Evolutionary conservation across 2,797 vertebrate genomes (phyloP).

Genomic region (Galagoides demidoff): DNA sequence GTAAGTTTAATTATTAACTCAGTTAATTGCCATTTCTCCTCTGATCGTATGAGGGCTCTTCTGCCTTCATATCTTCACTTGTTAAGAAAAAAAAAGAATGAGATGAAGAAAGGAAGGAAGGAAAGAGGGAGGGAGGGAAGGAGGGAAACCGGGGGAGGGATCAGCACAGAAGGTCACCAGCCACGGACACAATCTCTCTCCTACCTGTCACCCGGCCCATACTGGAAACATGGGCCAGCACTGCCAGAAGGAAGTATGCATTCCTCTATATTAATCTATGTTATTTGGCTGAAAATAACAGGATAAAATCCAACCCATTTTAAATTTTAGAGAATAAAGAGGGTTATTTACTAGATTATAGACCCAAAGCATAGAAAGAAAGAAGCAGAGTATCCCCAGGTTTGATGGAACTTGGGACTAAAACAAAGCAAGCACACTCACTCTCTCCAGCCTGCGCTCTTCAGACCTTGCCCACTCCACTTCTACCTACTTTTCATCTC

Average conservation of each 20-base stretch:
- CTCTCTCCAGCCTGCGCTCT: background rate
- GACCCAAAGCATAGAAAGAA: background rate
- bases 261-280: background rate
- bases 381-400: background rate
- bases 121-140: rapidly evolving
- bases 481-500: background rate
- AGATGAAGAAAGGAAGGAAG: rapidly evolving
- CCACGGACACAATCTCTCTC: background rate
- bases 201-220: background rate
- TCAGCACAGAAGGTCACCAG: background rate
- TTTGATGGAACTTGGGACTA: rapidly evolving
- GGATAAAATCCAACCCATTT: background rate
- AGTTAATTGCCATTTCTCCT: slow-evolving; percentile 45
- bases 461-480: background rate
- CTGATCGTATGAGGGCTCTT: background rate
- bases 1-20: slow-evolving; percentile 6
- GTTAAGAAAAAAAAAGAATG: background rate
- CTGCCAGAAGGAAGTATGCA: background rate
- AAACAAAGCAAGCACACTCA: background rate
- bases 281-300: background rate
- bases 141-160: rapidly evolving
- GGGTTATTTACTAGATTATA: background rate
- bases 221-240: background rate
- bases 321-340: background rate
- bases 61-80: background rate